Conservation (phyloP, 2,888 invertebrate genomes). For the Nebria salina region DNA sequence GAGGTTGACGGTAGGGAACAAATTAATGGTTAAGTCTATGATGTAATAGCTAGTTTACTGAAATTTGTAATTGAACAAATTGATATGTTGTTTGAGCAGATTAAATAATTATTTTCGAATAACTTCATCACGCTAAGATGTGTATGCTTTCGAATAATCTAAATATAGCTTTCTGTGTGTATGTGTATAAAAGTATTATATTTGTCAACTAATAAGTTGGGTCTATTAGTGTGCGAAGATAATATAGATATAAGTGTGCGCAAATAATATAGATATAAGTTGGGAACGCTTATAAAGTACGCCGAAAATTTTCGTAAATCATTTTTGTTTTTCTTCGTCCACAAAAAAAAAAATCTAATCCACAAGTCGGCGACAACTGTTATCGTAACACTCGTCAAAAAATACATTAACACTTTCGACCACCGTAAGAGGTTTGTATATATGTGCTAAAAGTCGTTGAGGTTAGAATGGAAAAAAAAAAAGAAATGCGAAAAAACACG, state of each 20-base stretch:
- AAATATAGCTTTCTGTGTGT: neutral
- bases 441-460: neutral
- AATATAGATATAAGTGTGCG: neutral
- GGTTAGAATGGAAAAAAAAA: neutral
- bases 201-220: neutral
- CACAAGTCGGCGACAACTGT: neutral
- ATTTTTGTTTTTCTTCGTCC: neutral
- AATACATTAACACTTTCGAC: neutral
- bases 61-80: neutral
- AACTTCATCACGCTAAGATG: no score
- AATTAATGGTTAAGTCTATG: neutral
- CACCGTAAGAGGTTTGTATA: neutral
- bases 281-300: neutral
- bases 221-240: neutral
- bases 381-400: neutral
- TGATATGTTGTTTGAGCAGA: neutral
- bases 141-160: neutral
- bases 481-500: neutral
- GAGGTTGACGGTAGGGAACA: neutral
- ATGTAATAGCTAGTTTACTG: neutral
- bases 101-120: neutral
- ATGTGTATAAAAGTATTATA: no score
- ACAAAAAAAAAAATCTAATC: neutral
- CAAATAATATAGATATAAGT: neutral
- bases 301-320: neutral